These are phyloP conservation scores for Centroberyx gerrardi DNA, from an alignment of 2,797 vertebrate genomes.

Conservation along the genomic window DNA sequence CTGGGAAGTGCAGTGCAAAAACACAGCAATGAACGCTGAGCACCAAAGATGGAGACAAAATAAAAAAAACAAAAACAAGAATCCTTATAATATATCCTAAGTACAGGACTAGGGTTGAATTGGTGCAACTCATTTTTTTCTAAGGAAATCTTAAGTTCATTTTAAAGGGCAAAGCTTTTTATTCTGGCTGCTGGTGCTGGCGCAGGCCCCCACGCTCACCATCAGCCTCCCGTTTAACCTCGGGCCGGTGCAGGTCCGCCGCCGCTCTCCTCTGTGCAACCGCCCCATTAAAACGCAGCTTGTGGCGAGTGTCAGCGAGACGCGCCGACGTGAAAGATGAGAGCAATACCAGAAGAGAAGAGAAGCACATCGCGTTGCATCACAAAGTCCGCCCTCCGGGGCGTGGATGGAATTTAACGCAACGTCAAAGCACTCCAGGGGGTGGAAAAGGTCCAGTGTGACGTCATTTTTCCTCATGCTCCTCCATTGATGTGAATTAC, in stretches of 20 bases:
- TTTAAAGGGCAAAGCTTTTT: background rate
- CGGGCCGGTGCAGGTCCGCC: constrained; percentile 42
- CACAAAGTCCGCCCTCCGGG: constrained; percentile 14
- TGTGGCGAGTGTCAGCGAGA: constrained; percentile 76
- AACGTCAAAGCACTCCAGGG: constrained; percentile 9
- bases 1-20: too few species aligned
- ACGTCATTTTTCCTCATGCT: constrained; percentile 54
- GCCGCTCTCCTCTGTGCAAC: constrained; percentile 48
- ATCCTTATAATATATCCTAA: too few species aligned
- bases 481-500: constrained; percentile 24
- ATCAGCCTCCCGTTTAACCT: constrained; percentile 45
- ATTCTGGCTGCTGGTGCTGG: background rate
- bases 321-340: constrained; percentile 72
- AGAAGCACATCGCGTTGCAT: constrained; percentile 56
- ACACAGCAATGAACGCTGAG: too few species aligned
- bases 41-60: too few species aligned
- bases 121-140: too few species aligned
- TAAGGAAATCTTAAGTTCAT: background rate
- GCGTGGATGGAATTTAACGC: constrained; percentile 30
- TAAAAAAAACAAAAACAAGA: too few species aligned
- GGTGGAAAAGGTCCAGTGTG: constrained; percentile 27
- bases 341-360: constrained; percentile 72
- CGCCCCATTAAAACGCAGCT: constrained; percentile 73
- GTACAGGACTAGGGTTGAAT: too few species aligned
- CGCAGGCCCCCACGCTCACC: background rate